These are phyloP conservation scores for Drosophila barbarae DNA, from an alignment of 2,888 invertebrate species.

Conservation along the genomic window DNA sequence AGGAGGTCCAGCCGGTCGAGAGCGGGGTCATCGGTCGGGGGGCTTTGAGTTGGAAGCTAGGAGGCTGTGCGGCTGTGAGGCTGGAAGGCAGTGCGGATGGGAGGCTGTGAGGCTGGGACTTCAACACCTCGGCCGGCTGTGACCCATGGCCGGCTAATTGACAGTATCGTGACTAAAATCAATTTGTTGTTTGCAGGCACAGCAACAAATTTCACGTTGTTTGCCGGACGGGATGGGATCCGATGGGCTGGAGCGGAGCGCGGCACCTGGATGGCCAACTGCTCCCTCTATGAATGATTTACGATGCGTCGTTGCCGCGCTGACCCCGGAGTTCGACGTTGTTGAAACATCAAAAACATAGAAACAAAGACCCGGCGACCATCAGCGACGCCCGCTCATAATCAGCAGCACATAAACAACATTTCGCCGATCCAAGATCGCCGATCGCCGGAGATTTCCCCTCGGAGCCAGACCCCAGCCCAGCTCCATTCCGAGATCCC, in stretches of 20 bases:
- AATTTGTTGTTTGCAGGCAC: constrained; percentile 75
- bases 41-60: background rate
- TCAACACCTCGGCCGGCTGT: constrained; percentile 65
- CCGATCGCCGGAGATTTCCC: constrained; percentile 55
- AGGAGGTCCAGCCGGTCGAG: constrained; percentile 13
- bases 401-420: constrained; percentile 74
- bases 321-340: constrained; percentile 73
- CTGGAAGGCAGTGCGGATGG: background rate
- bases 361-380: constrained; percentile 52
- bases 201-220: constrained; percentile 71
- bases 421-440: constrained; percentile 64
- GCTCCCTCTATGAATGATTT: constrained; percentile 75
- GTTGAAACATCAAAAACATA: constrained; percentile 71
- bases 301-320: constrained; percentile 73
- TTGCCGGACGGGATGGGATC: constrained; percentile 36
- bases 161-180: constrained; percentile 79
- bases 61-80: constrained; percentile 43
- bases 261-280: constrained; percentile 18
- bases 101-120: constrained; percentile 53
- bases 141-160: constrained; percentile 78
- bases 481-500: constrained; percentile 5
- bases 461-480: constrained; percentile 9
- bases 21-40: constrained; percentile 20
- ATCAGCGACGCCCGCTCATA: constrained; percentile 71
- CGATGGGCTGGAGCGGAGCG: constrained; percentile 9